These are phyloP conservation scores for Hydrophis major DNA, from an alignment of 2,797 vertebrate species.

Conservation along the genomic window DNA sequence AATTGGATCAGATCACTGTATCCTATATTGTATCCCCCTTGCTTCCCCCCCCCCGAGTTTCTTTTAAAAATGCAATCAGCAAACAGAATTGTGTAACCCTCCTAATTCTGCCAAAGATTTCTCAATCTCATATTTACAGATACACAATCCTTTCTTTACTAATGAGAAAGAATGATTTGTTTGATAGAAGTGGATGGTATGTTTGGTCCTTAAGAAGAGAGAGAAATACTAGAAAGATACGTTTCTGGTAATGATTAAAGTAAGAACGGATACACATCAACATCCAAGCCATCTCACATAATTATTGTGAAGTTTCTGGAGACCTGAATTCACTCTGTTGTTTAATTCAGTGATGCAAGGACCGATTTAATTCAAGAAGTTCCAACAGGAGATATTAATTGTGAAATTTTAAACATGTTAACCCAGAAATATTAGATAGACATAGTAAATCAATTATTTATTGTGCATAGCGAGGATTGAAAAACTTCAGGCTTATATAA, in stretches of 20 bases:
- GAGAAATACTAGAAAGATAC: background rate
- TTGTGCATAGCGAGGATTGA: background rate
- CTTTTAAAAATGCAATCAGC: constrained; percentile 15
- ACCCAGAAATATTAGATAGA: background rate
- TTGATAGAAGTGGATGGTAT: constrained; percentile 52
- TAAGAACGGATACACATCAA: background rate
- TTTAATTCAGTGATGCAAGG: background rate
- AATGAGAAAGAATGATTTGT: constrained; percentile 46
- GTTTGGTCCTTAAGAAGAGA: constrained; percentile 29
- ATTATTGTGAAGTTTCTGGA: background rate
- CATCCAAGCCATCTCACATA: too few species aligned
- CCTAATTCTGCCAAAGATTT: constrained; percentile 29
- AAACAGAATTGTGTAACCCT: constrained; percentile 56
- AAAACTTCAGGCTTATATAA: background rate
- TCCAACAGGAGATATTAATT: background rate
- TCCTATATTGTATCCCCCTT: constrained; percentile 23
- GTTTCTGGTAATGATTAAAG: constrained; percentile 1
- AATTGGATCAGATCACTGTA: constrained; percentile 47
- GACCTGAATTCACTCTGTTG: background rate
- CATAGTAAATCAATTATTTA: background rate
- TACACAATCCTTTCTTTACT: constrained; percentile 25
- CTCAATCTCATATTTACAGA: constrained; percentile 50
- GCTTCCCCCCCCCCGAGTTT: constrained; percentile 19
- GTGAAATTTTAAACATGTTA: background rate
- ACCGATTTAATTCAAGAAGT: background rate